Evolutionary conservation across 2,888 invertebrate genomes (phyloP).

Genomic region (Chrysotoxum bicinctum): DNA sequence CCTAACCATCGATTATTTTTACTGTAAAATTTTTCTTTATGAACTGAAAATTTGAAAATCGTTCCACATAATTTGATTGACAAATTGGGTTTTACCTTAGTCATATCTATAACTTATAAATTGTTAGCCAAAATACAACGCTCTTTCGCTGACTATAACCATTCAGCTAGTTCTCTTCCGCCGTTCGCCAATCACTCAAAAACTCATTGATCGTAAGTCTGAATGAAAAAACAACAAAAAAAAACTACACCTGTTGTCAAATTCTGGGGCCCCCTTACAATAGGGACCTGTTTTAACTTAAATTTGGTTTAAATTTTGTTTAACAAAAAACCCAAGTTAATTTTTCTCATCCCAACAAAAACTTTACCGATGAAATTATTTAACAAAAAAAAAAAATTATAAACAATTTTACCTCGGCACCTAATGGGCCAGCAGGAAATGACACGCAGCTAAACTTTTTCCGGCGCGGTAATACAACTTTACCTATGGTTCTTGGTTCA

Average conservation of each 20-base stretch:
- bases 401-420: slow-evolving; percentile 58
- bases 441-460: background rate
- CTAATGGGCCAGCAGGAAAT: slow-evolving; percentile 55
- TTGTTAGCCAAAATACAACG: too few species aligned
- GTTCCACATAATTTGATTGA: too few species aligned
- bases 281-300: slow-evolving; percentile 72
- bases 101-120: too few species aligned
- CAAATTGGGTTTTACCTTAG: too few species aligned
- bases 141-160: too few species aligned
- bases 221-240: background rate
- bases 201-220: too few species aligned
- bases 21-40: too few species aligned
- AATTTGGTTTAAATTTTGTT: slow-evolving; percentile 48
- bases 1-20: too few species aligned
- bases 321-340: slow-evolving; percentile 37
- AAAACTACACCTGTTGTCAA: background rate
- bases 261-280: slow-evolving; percentile 59
- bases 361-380: slow-evolving; percentile 53
- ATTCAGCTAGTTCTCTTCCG: too few species aligned
- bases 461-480: background rate
- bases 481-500: background rate
- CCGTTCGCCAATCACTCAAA: too few species aligned
- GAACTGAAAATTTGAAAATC: too few species aligned
- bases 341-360: slow-evolving; percentile 35
- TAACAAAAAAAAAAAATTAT: slow-evolving; percentile 55